Evolutionary conservation across 1,140 invertebrate species (phyloP), one percentile per base, ranked within the genome.

Genomic region (Agrypnia vestita): DNA sequence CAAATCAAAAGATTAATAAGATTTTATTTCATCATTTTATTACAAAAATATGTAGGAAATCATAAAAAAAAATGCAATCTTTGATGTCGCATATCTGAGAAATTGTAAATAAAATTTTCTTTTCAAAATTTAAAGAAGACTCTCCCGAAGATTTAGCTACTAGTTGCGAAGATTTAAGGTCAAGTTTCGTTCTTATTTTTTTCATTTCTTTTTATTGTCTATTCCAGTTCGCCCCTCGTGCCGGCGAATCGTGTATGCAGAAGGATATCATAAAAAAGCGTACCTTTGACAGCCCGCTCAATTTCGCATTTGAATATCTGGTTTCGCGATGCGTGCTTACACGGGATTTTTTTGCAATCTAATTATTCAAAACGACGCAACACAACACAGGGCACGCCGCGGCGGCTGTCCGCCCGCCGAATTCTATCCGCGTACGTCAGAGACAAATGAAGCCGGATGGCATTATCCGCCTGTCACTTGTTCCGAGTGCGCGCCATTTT

Each of bases 281-380:
- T 17, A 46, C 44, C 64, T 69, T 69, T 69, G 64, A 69, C 46
- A 47, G 46, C 64, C 64, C 64, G 64, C 64, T 69, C 44, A 49
- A 69, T 69, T 69, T 69, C 44, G 8, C 64, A 69, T 69, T 69
- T 69, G 64, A 69, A 69, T 69, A 69, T 69, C 44, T 69, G n/a
- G 64, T 47, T 69, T 47, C 44, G 13, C 64, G 64, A 69, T 69
- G 64, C 64, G 35, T 69, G 64, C 64, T 44, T 69, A 49, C 44
- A 47, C 17, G 15, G 17, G 43, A 47, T 67, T 69, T 69, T 59
- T 64, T 69, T 69, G n/a, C 13, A 44, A 11, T 69, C 64, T 69
- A 69, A 49, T 46, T 46, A 69, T 69, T 69, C 43, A 69, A 49
- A 69, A 69, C 64, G 46, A 69, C 64, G 15, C 43, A 69, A 17